Conservation (phyloP, 2,888 invertebrate genomes). For the Limnephilus marmoratus region DNA sequence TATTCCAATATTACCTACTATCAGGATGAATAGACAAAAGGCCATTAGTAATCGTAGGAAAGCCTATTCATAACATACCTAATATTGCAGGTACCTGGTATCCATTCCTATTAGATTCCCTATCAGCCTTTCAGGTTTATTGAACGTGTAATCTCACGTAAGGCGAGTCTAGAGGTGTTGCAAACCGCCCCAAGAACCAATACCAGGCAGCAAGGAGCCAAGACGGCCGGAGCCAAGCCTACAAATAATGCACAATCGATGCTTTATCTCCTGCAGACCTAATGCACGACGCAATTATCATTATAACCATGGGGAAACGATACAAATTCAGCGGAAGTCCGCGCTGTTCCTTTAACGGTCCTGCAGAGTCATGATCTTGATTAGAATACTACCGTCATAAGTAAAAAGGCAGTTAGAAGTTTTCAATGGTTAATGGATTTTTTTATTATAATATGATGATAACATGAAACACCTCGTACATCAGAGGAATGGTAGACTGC, state of each 20-base stretch:
- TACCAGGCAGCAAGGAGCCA: background rate
- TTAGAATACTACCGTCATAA: background rate
- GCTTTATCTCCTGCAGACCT: background rate
- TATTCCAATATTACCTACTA: background rate
- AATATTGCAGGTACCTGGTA: background rate
- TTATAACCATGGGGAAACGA: constrained; percentile 14
- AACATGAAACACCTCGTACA: too few species aligned
- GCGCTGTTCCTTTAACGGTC: background rate
- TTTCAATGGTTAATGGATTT: too few species aligned
- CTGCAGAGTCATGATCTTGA: background rate
- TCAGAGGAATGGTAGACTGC: background rate
- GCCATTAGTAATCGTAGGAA: background rate
- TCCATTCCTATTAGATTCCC: background rate
- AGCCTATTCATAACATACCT: background rate
- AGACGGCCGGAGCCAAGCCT: constrained; percentile 6
- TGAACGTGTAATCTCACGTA: constrained; percentile 10
- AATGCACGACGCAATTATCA: constrained; percentile 42
- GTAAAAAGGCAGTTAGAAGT: too few species aligned
- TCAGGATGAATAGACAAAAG: background rate
- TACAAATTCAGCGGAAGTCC: constrained; percentile 26
- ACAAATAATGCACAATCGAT: constrained; percentile 11
- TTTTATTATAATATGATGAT: too few species aligned
- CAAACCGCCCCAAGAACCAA: background rate
- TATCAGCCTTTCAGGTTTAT: constrained; percentile 4
- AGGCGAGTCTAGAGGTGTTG: constrained; percentile 26